Conservation (phyloP, 2,113 vertebrate species). For the Erinaceus europaeus region DNA sequence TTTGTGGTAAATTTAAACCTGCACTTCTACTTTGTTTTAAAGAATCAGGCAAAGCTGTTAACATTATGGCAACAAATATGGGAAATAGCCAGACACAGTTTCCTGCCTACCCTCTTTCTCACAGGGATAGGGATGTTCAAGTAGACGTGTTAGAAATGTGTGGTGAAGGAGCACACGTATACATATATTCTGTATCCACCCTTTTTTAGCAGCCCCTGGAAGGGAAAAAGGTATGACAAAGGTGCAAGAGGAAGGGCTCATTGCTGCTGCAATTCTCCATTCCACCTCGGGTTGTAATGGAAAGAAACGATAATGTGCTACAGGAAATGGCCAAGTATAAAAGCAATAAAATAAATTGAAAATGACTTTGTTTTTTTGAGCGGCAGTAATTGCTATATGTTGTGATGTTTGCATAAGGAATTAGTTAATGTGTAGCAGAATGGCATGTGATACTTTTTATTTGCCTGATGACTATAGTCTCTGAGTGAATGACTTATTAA, state of each 20-base stretch:
- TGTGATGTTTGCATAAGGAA: conserved; percentile 88
- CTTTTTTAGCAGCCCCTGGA: conserved; percentile 33
- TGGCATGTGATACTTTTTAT: conserved; percentile 84
- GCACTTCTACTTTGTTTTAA: conserved; percentile 23
- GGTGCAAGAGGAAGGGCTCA: conserved; percentile 59
- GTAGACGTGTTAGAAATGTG: neutral
- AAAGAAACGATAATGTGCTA: conserved; percentile 74
- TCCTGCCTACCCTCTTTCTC: neutral
- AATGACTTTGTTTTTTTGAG: conserved; percentile 85
- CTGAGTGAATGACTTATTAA: conserved; percentile 88
- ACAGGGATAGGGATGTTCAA: neutral
- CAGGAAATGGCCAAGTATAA: conserved; percentile 82
- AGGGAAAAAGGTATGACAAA: conserved; percentile 34
- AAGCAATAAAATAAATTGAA: conserved; percentile 87
- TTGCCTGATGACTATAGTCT: conserved; percentile 85
- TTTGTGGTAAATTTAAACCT: conserved; percentile 38
- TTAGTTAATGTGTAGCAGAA: conserved; percentile 86
- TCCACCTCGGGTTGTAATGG: conserved; percentile 71
- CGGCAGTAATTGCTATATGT: conserved; percentile 85
- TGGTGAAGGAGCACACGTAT: neutral
- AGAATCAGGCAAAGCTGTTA: conserved; percentile 1
- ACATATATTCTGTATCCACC: neutral
- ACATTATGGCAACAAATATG: conserved; percentile 26
- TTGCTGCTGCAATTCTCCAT: conserved; percentile 65
- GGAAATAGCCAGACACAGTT: neutral